Evolutionary conservation across 2,113 vertebrate genomes (phyloP).

Genomic region (Paramisgurnus dabryanus): DNA sequence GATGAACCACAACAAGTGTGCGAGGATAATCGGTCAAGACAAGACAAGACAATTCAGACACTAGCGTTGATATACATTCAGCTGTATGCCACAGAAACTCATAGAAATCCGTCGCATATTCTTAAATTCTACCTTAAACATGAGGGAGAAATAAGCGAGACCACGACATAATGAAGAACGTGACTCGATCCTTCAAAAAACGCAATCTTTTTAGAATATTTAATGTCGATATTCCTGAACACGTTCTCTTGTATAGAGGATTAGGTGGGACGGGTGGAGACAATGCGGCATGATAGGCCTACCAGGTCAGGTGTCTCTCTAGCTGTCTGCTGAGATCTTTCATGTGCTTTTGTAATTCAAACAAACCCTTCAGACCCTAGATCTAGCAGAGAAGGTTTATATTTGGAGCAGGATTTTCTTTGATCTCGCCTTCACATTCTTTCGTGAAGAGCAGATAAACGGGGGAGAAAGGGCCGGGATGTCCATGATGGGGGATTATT

Average conservation of each 20-base stretch:
- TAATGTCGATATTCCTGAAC: background rate
- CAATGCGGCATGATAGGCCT: slow-evolving; percentile 22
- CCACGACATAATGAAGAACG: background rate
- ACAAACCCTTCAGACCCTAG: slow-evolving; percentile 58
- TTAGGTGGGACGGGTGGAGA: slow-evolving; percentile 19
- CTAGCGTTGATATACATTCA: slow-evolving; percentile 10
- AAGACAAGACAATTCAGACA: slow-evolving; percentile 22
- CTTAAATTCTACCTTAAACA: background rate
- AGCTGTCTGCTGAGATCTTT: slow-evolving; percentile 66
- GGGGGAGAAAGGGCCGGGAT: slow-evolving; percentile 44
- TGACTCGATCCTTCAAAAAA: background rate
- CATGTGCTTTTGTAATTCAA: slow-evolving; percentile 69
- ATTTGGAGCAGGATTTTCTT: slow-evolving; percentile 49
- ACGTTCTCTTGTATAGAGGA: slow-evolving; percentile 7
- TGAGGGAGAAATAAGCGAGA: background rate
- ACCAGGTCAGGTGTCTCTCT: slow-evolving; percentile 48
- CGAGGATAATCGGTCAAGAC: background rate
- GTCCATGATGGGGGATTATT: slow-evolving; percentile 52
- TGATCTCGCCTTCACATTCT: slow-evolving; percentile 55
- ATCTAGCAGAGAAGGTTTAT: slow-evolving; percentile 47
- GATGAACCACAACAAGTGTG: background rate
- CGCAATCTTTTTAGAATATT: background rate
- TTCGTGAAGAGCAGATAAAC: slow-evolving; percentile 55
- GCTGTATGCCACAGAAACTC: slow-evolving; percentile 1
- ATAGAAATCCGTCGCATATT: background rate